Conservation (phyloP, 2,797 vertebrate species). For the Molossus alvarezi region DNA sequence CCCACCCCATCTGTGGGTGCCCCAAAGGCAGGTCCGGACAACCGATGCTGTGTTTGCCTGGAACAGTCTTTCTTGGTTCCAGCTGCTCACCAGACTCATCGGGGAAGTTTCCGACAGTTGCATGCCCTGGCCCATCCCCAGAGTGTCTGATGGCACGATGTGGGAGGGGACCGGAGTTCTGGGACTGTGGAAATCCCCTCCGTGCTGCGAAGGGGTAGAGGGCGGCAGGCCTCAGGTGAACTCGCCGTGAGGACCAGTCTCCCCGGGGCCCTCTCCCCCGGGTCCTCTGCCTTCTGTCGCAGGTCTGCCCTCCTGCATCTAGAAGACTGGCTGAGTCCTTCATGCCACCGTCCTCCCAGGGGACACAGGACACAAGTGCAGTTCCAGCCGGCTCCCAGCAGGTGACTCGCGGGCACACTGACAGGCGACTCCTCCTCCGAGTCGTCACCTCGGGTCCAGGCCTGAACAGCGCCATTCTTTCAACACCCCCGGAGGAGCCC, state of each 20-base stretch:
- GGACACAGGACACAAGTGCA: background rate
- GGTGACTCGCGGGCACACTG: too few species aligned
- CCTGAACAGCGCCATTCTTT: background rate
- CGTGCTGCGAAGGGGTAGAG: background rate
- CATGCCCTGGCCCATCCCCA: background rate
- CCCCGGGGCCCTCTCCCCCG: background rate
- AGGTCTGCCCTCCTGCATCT: background rate
- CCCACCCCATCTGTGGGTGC: background rate
- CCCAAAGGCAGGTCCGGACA: background rate
- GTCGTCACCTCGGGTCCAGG: too few species aligned
- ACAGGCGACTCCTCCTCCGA: too few species aligned
- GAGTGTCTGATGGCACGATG: background rate
- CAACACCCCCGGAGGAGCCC: background rate
- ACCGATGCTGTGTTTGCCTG: background rate
- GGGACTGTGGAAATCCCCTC: background rate
- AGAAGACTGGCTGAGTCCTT: constrained; percentile 14
- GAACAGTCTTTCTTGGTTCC: background rate
- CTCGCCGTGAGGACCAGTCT: too few species aligned
- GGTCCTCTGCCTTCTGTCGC: background rate
- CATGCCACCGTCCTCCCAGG: background rate
- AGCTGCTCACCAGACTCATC: background rate
- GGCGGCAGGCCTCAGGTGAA: background rate
- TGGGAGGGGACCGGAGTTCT: background rate
- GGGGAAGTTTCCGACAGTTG: background rate
- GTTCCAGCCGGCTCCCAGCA: background rate